Evolutionary conservation across 2,113 vertebrate genomes (phyloP).

Genomic region (Mus pahari): DNA sequence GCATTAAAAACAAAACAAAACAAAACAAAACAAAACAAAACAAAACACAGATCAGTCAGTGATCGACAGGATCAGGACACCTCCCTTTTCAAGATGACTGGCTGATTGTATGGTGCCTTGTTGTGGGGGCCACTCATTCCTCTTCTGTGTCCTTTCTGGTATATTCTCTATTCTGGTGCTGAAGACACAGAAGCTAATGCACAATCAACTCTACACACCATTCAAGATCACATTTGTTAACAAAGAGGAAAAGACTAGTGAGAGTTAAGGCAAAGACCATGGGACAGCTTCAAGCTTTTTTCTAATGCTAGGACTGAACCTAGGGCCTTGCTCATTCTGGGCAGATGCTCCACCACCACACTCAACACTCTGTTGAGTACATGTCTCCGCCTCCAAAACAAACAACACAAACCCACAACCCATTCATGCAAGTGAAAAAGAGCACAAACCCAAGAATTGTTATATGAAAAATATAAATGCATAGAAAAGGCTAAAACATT

Average conservation of each 20-base stretch:
- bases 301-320: not conserved
- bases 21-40: not conserved
- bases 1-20: not conserved
- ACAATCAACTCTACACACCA: not conserved
- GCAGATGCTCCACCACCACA: not conserved
- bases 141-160: not conserved
- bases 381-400: not conserved
- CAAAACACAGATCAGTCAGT: not conserved
- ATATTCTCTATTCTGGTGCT: not conserved
- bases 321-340: not conserved
- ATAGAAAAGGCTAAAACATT: not conserved
- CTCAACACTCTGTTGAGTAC: too few relatives aligned
- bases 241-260: not conserved
- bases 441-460: not conserved
- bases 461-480: slow-evolving; percentile 25
- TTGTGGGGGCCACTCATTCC: not conserved
- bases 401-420: not conserved
- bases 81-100: not conserved
- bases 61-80: not conserved
- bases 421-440: not conserved
- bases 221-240: not conserved
- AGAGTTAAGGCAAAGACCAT: not conserved
- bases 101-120: not conserved
- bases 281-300: not conserved
- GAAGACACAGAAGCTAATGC: not conserved